These are phyloP conservation scores for Coptodon rendalli DNA, from an alignment of 2,113 vertebrate species.

Conservation along the genomic window DNA sequence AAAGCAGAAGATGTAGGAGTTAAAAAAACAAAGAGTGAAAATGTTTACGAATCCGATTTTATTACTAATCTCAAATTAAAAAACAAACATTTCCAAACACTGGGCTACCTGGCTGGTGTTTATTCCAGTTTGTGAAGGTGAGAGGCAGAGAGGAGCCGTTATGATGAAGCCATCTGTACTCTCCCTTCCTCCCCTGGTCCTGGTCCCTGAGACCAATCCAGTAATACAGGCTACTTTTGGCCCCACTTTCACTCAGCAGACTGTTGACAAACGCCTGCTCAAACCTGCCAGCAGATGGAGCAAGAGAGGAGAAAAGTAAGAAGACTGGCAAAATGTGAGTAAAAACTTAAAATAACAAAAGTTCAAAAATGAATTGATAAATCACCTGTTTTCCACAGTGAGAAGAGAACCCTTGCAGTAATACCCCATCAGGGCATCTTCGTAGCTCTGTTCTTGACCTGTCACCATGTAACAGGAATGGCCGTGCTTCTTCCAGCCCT, in stretches of 20 bases:
- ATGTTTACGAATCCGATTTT: neutral
- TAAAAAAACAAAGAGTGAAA: neutral
- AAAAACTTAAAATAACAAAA: neutral
- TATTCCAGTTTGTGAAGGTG: conserved; percentile 86
- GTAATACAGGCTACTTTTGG: conserved; percentile 73
- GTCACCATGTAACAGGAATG: conserved; percentile 86
- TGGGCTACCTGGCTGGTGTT: conserved; percentile 80
- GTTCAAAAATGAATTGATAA: neutral
- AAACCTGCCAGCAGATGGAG: conserved; percentile 73
- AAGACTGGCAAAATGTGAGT: neutral
- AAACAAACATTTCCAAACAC: neutral
- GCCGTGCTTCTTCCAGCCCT: conserved; percentile 88
- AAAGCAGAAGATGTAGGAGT: neutral
- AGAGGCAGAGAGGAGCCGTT: conserved; percentile 50
- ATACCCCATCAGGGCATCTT: conserved; percentile 79
- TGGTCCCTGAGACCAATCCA: conserved; percentile 85
- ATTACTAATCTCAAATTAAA: neutral
- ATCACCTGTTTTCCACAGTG: conserved; percentile 85
- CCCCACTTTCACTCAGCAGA: conserved; percentile 72
- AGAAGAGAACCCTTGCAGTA: conserved; percentile 84
- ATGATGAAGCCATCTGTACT: conserved; percentile 79
- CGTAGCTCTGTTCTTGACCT: conserved; percentile 76
- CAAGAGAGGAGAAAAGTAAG: neutral
- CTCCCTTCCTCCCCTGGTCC: conserved; percentile 73
- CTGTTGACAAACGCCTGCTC: conserved; percentile 92